Base-by-base conservation (phyloP, 2,113 vertebrate species). In the Mesembrinibis cayennensis region DNA sequence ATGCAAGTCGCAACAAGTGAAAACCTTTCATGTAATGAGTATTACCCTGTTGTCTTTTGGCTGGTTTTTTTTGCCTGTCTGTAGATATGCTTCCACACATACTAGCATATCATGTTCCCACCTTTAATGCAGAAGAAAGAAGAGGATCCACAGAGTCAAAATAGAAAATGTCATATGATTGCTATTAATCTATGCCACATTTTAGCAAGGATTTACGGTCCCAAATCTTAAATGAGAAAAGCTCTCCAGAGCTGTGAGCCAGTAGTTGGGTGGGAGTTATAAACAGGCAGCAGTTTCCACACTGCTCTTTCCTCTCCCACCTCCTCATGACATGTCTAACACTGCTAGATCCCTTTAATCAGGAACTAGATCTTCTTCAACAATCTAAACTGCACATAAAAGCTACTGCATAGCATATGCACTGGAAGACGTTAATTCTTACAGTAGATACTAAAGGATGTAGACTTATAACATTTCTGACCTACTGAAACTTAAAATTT, bases 21-120 rank as follows among this genome's bases (percentile, higher is more conserved):
- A 87, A 93, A 44, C 7, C 19, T 82, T 38, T 56, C 44, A 55
- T 19, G 17, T 67, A 52, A 67, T 14, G 20, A 69, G 30, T 40
- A 82, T 32, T 67, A 56, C 11, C 58, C n/a, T 56, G 10, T 11
- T 42, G 50, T 40, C 49, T 58, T 90, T 27, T 16, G 6, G 12
- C 47, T 67, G 21, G 7, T 0, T 5, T 27, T 30, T 30, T 63
- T 32, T 36, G 23, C 13, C 19, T 0, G 0, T 45, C 45, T 58
- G 27, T 34, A 80, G 36, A 58, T 45, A 89, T 1, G 8, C n/a
- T 82, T 42, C 19, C 23, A 36, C 27, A 80, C 17, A 32, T 53
- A 73, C 3, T 38, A 58, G 32, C 9, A 25, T 45, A 92, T 44
- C 53, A 34, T 3, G 3, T 62, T 93, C n/a, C 53, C 21, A 71